Base-by-base conservation (phyloP, 30 jellyfish, hydroid and myxozoan genomes). In the Cassiopea xamachana region DNA sequence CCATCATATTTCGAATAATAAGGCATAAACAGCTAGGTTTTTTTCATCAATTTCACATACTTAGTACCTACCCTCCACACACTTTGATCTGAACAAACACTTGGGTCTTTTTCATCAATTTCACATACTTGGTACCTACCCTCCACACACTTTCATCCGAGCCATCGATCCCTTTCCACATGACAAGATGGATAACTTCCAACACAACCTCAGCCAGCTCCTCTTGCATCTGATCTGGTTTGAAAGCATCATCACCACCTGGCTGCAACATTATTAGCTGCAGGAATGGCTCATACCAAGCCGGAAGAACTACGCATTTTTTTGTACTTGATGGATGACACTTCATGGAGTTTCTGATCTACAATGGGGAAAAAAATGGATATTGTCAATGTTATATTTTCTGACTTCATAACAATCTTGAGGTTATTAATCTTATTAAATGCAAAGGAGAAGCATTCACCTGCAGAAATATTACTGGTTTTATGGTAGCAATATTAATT, bases 151-250 rank as follows among this genome's bases (percentile, higher is more conserved):
- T 79, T 1, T 79, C 17, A 59, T 94, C 98, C 15, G 98, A 91
- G 64, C 98, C 98, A 75, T 81, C 97, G 1, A 94, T 87, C 2
- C 98, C 98, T 60, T 86, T 78, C 98, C 98, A 94, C 98, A 91
- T 90, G 45, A 86, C 94, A 18, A 88, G 46, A 69, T 94, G 98
- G 17, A 94, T 86, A 14, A 90, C 86, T 47, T 94, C 98, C 80
- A 94, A 27, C 17, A 84, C 90, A 14, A 91, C 95, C 19, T 82
- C 92, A 7, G 88, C 96, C 16, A 94, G 94, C 72, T 94, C 98
- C 39, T 87, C 98, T 60, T 91, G 98, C 96, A 90, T 91, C n/a
- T 89, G 96, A 55, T 90, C 97, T 7, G 89, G 90, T 82, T 84
- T 94, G 1, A 90, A 46, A 7, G 86, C 79, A 17, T 68, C n/a